These are phyloP conservation scores for Polietes domitor DNA, from an alignment of 2,888 invertebrate genomes.

Conservation along the genomic window DNA sequence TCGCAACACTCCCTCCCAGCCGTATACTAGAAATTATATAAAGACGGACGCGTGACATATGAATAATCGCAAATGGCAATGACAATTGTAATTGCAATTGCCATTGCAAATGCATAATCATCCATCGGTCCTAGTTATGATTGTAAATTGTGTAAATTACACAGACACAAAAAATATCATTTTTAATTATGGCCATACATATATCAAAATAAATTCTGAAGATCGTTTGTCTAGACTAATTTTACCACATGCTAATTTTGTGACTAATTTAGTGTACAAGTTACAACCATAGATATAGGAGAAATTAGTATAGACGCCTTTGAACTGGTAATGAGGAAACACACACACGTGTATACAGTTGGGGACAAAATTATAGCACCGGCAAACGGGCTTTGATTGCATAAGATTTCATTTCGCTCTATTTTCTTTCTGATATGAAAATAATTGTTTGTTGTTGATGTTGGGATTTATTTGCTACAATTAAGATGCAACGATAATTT, in stretches of 20 bases:
- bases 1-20: not conserved
- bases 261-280: constrained; percentile 4
- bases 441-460: too few relatives aligned
- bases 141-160: constrained; percentile 27
- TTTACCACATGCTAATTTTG: not conserved
- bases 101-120: constrained; percentile 18
- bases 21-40: not conserved
- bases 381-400: too few relatives aligned
- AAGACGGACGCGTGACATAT: not conserved
- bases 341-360: too few relatives aligned
- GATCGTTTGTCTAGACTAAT: constrained; percentile 39
- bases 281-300: not conserved
- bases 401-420: too few relatives aligned
- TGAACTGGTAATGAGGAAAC: not conserved
- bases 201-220: constrained; percentile 13
- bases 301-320: not conserved
- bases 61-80: not conserved
- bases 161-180: not conserved
- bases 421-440: too few relatives aligned
- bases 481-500: too few relatives aligned
- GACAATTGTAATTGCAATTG: not conserved
- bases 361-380: too few relatives aligned
- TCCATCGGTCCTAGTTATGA: constrained; percentile 25
- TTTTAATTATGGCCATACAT: constrained; percentile 4
- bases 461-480: too few relatives aligned